Conservation (phyloP, 2,888 invertebrate species). For the Nomada lathburiana region DNA sequence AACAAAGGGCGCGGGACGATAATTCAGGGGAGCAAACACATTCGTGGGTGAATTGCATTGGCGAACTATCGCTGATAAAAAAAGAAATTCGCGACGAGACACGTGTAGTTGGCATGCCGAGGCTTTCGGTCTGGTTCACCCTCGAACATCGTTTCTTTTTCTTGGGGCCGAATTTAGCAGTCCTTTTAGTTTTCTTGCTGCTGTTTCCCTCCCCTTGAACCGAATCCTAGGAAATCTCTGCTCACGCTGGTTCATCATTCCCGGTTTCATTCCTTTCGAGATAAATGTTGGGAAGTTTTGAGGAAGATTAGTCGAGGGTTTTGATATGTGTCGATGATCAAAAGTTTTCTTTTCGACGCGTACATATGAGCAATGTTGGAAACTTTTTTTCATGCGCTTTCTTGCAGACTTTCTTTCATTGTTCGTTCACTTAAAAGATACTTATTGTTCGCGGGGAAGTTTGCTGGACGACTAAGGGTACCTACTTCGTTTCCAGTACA, state of each 20-base stretch:
- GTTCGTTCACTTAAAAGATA: background rate
- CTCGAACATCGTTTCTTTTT: slow-evolving; percentile 24
- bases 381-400: background rate
- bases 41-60: slow-evolving; percentile 27
- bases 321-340: slow-evolving; percentile 33
- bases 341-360: slow-evolving; percentile 1
- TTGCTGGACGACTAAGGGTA: background rate
- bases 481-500: background rate
- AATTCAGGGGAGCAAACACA: background rate
- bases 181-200: slow-evolving; percentile 51
- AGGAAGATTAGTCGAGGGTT: slow-evolving; percentile 14
- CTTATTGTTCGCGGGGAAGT: background rate
- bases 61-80: slow-evolving; percentile 41
- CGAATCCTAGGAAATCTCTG: slow-evolving; percentile 8
- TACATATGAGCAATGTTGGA: background rate
- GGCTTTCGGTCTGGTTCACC: slow-evolving; percentile 43
- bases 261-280: slow-evolving; percentile 42
- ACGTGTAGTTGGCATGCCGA: slow-evolving; percentile 32
- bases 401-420: too few species aligned
- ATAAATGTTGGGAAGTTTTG: slow-evolving; percentile 45
- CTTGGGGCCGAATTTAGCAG: slow-evolving; percentile 49
- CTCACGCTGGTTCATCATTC: slow-evolving; percentile 45
- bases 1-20: slow-evolving; percentile 10
- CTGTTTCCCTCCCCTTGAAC: background rate
- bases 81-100: slow-evolving; percentile 40